Percentiles rank a stretch among this genome's conserved stretches.
Conservation (phyloP, 2,113 vertebrate genomes). For the Poicephalus gulielmi region DNA sequence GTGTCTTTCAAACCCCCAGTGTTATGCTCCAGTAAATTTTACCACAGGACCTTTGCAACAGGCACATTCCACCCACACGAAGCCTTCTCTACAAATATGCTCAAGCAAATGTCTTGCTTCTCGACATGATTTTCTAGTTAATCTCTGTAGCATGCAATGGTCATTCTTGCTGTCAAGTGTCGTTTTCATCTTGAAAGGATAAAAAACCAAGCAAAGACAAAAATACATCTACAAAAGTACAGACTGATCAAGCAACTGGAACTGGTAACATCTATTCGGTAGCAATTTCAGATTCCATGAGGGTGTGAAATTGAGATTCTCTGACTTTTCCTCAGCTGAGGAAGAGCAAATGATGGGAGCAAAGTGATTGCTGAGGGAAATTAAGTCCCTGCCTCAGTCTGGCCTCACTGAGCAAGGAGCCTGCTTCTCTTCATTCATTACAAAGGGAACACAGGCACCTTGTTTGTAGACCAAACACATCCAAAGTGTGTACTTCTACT, state of each 20-base stretch:
- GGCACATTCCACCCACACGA: not conserved
- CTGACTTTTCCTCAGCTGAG: not conserved
- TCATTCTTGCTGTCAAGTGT: not conserved
- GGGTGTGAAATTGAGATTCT: not conserved
- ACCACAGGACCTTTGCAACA: slow-evolving; percentile 16
- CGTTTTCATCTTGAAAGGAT: not conserved
- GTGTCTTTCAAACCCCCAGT: not conserved
- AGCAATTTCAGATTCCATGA: not conserved
- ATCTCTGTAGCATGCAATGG: not conserved
- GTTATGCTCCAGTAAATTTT: slow-evolving; percentile 8
- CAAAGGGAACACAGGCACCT: not conserved
- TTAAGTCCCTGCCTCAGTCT: not conserved
- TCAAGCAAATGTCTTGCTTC: rapidly evolving
- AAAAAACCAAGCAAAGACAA: not conserved
- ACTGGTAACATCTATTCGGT: not conserved
- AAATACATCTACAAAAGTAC: not conserved
- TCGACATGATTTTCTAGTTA: not conserved
- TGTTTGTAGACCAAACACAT: not conserved
- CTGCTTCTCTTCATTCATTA: not conserved
- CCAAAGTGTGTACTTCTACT: rapidly evolving
- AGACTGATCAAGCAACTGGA: not conserved
- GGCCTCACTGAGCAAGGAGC: not conserved
- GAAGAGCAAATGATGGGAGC: not conserved
- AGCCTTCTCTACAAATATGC: not conserved
- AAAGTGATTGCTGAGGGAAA: not conserved